phyloP scores from a whole-genome alignment of 2,113 vertebrate species.

The Myanophis thanlyinensis region DNA sequence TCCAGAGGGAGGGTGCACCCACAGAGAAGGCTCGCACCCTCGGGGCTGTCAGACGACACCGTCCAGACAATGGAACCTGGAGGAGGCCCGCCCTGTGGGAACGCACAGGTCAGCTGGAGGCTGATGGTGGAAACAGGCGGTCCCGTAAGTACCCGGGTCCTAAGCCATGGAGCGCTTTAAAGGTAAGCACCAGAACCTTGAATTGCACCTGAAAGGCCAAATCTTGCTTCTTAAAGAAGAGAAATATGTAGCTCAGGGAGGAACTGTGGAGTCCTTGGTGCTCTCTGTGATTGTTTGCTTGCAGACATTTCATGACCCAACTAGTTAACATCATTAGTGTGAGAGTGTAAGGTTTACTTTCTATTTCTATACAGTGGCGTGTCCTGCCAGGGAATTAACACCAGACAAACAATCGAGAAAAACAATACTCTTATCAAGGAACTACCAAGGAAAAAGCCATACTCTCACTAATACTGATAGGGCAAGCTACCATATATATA shows the following conservation, averaged over 20 bases:
- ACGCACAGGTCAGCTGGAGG: too few relatives aligned
- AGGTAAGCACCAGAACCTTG: too few relatives aligned
- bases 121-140: too few relatives aligned
- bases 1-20: too few relatives aligned
- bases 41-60: too few relatives aligned
- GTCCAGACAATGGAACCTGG: too few relatives aligned
- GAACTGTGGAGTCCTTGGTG: background rate
- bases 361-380: background rate
- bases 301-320: background rate
- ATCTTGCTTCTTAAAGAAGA: background rate
- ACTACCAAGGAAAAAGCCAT: background rate
- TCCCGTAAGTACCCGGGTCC: too few relatives aligned
- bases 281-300: background rate
- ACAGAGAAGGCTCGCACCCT: too few relatives aligned
- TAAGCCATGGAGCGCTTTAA: too few relatives aligned
- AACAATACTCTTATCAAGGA: background rate
- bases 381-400: background rate
- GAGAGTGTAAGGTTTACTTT: background rate
- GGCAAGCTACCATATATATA: background rate
- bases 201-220: too few relatives aligned
- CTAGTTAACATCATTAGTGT: background rate
- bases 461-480: background rate
- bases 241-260: background rate
- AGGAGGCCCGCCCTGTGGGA: too few relatives aligned
- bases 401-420: background rate